Conservation (phyloP, 1,140 invertebrate species). For the Ceratosolen solmsi region DNA sequence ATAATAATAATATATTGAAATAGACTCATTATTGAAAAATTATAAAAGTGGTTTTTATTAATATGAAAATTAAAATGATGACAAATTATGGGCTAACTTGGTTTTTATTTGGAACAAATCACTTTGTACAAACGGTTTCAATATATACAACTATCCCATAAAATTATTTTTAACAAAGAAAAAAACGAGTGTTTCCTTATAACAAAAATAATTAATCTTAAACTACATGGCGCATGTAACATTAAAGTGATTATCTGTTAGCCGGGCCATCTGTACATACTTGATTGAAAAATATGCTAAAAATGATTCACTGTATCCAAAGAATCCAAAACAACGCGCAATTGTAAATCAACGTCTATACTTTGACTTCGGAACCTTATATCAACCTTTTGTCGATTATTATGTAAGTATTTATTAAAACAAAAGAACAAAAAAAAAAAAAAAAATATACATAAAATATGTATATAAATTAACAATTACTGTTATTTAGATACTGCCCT, state of each 20-base stretch:
- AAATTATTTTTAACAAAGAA: too few relatives aligned
- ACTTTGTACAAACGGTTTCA: too few relatives aligned
- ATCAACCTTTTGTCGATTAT: constrained; percentile 78
- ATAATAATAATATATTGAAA: too few relatives aligned
- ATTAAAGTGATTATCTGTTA: constrained; percentile 46
- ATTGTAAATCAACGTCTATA: constrained; percentile 81
- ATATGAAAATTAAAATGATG: too few relatives aligned
- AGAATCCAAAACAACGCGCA: constrained; percentile 78
- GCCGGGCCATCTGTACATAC: constrained; percentile 82
- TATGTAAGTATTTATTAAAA: constrained; percentile 71
- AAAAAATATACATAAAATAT: neutral
- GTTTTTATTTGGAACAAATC: too few relatives aligned
- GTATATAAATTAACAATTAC: neutral
- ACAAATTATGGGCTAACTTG: too few relatives aligned
- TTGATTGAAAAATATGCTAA: constrained; percentile 80
- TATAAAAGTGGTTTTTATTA: too few relatives aligned
- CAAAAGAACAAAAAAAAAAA: neutral
- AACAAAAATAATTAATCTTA: too few relatives aligned
- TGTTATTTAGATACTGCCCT: constrained; percentile 64
- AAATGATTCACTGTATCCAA: constrained; percentile 79
- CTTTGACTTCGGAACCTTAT: constrained; percentile 82
- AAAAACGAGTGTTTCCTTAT: too few relatives aligned
- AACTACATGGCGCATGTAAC: too few relatives aligned
- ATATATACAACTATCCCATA: too few relatives aligned
- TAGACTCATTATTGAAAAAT: too few relatives aligned